Conservation (phyloP, 2,888 invertebrate genomes). For the Kryphioiulus occultus region DNA sequence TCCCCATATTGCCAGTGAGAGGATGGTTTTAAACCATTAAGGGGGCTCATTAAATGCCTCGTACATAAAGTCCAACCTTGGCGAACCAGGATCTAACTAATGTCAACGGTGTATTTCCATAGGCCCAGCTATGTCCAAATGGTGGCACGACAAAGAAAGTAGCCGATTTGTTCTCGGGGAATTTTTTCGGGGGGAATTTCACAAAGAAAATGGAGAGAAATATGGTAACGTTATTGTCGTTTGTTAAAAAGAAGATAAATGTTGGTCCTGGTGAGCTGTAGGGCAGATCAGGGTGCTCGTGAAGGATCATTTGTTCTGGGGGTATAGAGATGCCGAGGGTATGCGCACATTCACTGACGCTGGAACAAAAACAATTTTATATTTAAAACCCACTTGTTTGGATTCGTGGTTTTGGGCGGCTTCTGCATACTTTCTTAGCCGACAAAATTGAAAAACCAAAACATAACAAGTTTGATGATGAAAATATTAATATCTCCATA, state of each 20-base stretch:
- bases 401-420: not conserved
- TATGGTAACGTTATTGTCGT: conserved; percentile 17
- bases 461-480: not conserved
- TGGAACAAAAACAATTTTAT: not conserved
- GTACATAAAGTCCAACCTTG: not conserved
- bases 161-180: conserved; percentile 2
- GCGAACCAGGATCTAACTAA: conserved; percentile 1
- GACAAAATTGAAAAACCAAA: not conserved
- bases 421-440: not conserved
- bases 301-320: conserved; percentile 1
- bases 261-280: not conserved
- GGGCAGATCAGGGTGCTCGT: not conserved
- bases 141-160: conserved; percentile 4
- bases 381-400: not conserved
- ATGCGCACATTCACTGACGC: not conserved
- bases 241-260: conserved; percentile 9
- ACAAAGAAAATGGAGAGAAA: not conserved
- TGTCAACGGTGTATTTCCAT: not conserved
- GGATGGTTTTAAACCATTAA: not conserved
- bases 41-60: not conserved
- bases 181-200: not conserved
- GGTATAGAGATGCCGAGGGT: not conserved
- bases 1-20: not conserved
- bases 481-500: too few species aligned
- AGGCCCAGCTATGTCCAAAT: not conserved